These are phyloP conservation scores for Chrysochloris asiatica DNA, from an alignment of 2,113 vertebrate genomes.

Conservation along the genomic window DNA sequence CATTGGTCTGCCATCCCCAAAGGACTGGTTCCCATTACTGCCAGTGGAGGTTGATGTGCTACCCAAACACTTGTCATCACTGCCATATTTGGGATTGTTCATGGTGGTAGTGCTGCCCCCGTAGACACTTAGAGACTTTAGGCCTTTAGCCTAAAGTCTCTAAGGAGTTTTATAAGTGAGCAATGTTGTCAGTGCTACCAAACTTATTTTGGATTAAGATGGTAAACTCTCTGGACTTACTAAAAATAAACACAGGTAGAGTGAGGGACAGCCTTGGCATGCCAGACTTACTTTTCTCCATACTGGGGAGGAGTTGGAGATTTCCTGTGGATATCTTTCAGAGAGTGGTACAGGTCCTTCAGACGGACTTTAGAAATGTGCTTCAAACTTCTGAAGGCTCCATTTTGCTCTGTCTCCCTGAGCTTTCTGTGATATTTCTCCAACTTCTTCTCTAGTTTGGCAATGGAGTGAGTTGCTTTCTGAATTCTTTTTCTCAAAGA, in stretches of 20 bases:
- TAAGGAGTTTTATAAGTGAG: slow-evolving; percentile 92
- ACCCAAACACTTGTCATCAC: slow-evolving; percentile 96
- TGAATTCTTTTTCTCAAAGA: slow-evolving; percentile 99
- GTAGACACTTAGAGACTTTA: slow-evolving; percentile 84
- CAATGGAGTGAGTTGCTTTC: slow-evolving; percentile 93
- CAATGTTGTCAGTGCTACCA: slow-evolving; percentile 97
- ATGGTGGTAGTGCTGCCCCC: slow-evolving; percentile 94
- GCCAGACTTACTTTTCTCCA: slow-evolving; percentile 90
- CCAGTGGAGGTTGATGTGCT: slow-evolving; percentile 92
- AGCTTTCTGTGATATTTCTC: slow-evolving; percentile 93
- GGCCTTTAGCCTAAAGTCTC: slow-evolving; percentile 90
- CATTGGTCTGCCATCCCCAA: slow-evolving; percentile 81
- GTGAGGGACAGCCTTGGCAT: slow-evolving; percentile 94
- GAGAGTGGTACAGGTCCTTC: slow-evolving; percentile 74
- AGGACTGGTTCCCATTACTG: slow-evolving; percentile 92
- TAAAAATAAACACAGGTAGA: slow-evolving; percentile 95
- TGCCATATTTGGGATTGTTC: slow-evolving; percentile 92
- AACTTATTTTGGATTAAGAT: slow-evolving; percentile 98
- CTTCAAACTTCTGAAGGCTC: slow-evolving; percentile 83
- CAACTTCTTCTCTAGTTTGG: slow-evolving; percentile 95
- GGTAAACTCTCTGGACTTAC: slow-evolving; percentile 93
- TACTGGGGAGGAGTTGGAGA: slow-evolving; percentile 76
- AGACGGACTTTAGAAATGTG: slow-evolving; percentile 88
- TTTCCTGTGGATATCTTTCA: slow-evolving; percentile 82
- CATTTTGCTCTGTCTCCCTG: slow-evolving; percentile 91